Percentiles rank a stretch among this genome's conserved stretches.
Evolutionary conservation across 2,888 invertebrate genomes (phyloP).

Genomic region (Caradrina clavipalpis): DNA sequence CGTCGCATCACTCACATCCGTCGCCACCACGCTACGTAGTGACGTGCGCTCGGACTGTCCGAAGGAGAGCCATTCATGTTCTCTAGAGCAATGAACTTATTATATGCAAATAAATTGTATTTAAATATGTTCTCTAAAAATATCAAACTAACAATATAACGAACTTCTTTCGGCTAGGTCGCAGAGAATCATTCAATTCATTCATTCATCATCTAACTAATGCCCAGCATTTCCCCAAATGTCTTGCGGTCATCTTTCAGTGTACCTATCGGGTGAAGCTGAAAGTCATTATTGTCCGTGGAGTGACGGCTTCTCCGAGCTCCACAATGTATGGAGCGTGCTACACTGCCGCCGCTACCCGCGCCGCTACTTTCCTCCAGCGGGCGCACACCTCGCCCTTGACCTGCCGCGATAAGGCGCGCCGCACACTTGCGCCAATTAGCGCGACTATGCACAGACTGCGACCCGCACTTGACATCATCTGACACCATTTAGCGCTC

Average conservation of each 20-base stretch:
- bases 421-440: slow-evolving; percentile 32
- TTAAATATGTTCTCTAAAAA: not conserved
- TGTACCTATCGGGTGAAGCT: too few species aligned
- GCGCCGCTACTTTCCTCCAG: slow-evolving; percentile 1
- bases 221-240: too few species aligned
- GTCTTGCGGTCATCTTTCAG: not conserved
- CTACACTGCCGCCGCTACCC: not conserved
- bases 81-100: slow-evolving; percentile 2
- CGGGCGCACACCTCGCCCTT: slow-evolving; percentile 38
- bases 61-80: not conserved
- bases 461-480: slow-evolving; percentile 54
- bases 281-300: not conserved
- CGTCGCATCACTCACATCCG: not conserved
- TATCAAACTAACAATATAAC: not conserved
- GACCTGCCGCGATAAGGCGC: slow-evolving; percentile 48
- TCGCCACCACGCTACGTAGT: not conserved
- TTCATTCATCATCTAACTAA: not conserved
- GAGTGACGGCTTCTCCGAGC: not conserved
- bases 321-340: not conserved
- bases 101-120: not conserved
- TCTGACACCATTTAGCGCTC: slow-evolving; percentile 46
- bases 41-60: not conserved
- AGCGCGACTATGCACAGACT: slow-evolving; percentile 19
- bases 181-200: not conserved
- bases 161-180: not conserved